phyloP scores from a whole-genome alignment of 2,888 invertebrate species.

The Siphonodentalium dalli region DNA sequence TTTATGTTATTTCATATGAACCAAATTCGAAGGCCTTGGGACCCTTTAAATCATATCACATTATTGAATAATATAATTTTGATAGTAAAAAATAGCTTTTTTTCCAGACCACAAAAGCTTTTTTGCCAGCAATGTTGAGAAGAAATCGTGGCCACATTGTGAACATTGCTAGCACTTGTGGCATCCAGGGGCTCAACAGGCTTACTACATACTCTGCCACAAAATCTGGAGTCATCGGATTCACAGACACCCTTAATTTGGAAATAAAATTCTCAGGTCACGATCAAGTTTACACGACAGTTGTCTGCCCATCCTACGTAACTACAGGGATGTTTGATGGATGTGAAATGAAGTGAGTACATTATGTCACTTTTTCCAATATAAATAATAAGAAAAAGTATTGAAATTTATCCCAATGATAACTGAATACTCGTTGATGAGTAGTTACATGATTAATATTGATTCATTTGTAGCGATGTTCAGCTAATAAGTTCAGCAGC shows the following conservation, averaged over 20 bases:
- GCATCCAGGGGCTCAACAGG: conserved; percentile 75
- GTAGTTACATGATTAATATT: no score
- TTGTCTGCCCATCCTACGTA: conserved; percentile 93
- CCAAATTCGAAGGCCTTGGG: no score
- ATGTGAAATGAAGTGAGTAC: conserved; percentile 70
- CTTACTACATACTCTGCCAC: conserved; percentile 85
- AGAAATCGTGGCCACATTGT: conserved; percentile 90
- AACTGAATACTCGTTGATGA: no score
- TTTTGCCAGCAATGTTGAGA: conserved; percentile 88
- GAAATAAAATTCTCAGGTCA: conserved; percentile 53
- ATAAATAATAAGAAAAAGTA: no score
- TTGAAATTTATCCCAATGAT: no score
- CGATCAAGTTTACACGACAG: conserved; percentile 80
- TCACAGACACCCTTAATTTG: conserved; percentile 82
- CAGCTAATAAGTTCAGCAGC: no score
- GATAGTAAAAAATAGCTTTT: conserved; percentile 15
- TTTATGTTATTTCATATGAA: no score
- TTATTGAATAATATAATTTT: no score
- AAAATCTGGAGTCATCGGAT: conserved; percentile 91
- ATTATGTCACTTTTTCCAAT: background rate
- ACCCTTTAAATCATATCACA: no score
- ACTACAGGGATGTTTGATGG: conserved; percentile 96
- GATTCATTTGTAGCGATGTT: no score
- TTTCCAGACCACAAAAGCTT: conserved; percentile 87
- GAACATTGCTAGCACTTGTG: conserved; percentile 89